Evolutionary conservation across 2,888 invertebrate genomes (phyloP).

Genomic region (Apoda limacodes): DNA sequence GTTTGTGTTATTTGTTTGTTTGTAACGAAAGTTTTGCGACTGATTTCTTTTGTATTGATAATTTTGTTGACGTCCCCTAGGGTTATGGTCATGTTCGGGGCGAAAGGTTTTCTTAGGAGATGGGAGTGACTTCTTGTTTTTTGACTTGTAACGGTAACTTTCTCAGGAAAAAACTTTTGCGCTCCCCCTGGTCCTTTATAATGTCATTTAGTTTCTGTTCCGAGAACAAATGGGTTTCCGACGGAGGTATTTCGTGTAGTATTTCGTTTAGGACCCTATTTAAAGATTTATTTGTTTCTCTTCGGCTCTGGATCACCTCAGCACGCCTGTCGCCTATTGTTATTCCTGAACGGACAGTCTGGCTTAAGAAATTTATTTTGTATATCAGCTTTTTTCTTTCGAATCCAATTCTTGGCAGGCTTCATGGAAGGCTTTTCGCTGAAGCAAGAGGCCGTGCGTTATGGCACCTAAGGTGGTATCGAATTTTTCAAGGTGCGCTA

Average conservation of each 20-base stretch:
- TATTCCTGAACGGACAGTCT: slow-evolving; percentile 10
- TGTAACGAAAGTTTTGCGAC: background rate
- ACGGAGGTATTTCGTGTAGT: slow-evolving; percentile 6
- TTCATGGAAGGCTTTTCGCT: slow-evolving; percentile 8
- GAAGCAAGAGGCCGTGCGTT: slow-evolving; percentile 10
- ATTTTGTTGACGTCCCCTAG: slow-evolving; percentile 1
- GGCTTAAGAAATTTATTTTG: slow-evolving; percentile 5
- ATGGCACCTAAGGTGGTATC: slow-evolving; percentile 13
- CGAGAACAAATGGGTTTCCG: slow-evolving; percentile 8
- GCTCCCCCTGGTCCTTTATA: too few relatives aligned
- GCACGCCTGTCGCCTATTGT: slow-evolving; percentile 12
- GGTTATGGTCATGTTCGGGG: too few relatives aligned
- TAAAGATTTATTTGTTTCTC: too few relatives aligned
- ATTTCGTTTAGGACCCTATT: slow-evolving; percentile 4
- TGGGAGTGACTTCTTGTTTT: too few relatives aligned
- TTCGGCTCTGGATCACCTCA: slow-evolving; percentile 6
- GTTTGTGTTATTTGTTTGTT: too few relatives aligned
- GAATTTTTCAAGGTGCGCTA: slow-evolving; percentile 7
- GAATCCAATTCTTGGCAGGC: slow-evolving; percentile 3
- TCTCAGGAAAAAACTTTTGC: slow-evolving; percentile 2
- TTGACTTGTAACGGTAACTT: background rate
- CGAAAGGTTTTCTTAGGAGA: background rate
- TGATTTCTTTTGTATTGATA: background rate
- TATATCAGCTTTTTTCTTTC: too few relatives aligned
- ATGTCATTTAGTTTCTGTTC: slow-evolving; percentile 6